Percentiles rank a stretch among this genome's conserved stretches.
Evolutionary conservation across 1,140 invertebrate species (phyloP).

Genomic region (Cyclina sinensis): DNA sequence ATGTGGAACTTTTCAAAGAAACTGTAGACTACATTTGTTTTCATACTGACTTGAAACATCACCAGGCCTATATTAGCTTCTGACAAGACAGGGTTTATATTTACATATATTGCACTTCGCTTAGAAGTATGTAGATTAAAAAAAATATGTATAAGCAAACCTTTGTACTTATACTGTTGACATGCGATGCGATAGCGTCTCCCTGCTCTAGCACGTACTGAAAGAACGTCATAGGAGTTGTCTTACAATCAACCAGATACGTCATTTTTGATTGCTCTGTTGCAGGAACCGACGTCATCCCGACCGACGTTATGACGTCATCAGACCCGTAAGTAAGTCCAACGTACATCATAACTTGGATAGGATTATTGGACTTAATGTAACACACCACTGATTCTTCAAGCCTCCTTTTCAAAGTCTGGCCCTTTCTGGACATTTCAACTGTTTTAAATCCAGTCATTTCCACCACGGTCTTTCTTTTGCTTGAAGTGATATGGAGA

Average conservation of each 20-base stretch:
- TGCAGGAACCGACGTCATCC: slow-evolving; percentile 17
- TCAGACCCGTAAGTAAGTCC: slow-evolving; percentile 17
- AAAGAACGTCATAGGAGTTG: background rate
- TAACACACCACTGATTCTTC: background rate
- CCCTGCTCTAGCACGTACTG: background rate
- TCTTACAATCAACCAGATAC: background rate
- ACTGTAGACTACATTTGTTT: no score
- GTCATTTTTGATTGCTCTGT: background rate
- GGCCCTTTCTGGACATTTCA: slow-evolving; percentile 8
- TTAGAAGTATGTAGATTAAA: no score
- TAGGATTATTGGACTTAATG: slow-evolving; percentile 5
- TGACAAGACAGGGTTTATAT: no score
- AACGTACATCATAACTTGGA: slow-evolving; percentile 34
- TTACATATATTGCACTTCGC: no score
- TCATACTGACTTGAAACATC: no score
- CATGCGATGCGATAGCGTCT: background rate
- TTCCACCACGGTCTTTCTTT: background rate
- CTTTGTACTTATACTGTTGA: background rate
- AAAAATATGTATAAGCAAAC: background rate
- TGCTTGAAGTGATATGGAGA: slow-evolving; percentile 12
- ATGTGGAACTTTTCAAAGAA: no score
- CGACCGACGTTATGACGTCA: background rate
- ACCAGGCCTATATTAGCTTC: no score
- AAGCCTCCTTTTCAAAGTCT: background rate
- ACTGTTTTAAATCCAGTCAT: slow-evolving; percentile 22